Conservation (phyloP, 2,888 invertebrate species). For the Himalopsyche tibetana region DNA sequence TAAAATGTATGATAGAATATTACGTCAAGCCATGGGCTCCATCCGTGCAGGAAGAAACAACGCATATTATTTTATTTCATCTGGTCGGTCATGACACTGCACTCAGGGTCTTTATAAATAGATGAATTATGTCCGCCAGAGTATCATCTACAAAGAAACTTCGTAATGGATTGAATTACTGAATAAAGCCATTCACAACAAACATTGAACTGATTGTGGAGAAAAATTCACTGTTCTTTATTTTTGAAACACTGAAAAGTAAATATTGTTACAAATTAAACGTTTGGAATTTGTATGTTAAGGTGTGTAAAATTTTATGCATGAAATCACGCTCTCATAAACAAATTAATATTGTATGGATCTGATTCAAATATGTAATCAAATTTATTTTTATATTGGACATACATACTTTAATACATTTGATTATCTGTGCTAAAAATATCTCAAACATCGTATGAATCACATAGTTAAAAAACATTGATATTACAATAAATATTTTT, state of each 20-base stretch:
- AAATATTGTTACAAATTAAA: no score
- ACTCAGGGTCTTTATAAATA: slow-evolving; percentile 25
- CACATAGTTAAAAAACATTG: no score
- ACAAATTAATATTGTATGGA: no score
- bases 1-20: slow-evolving; percentile 22
- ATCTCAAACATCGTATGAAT: no score
- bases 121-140: slow-evolving; percentile 38
- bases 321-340: no score
- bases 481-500: no score
- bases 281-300: no score
- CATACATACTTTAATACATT: no score
- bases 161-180: slow-evolving; percentile 1
- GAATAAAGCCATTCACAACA: slow-evolving; percentile 7
- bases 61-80: slow-evolving; percentile 18
- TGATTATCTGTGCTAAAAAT: no score
- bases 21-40: neutral
- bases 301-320: no score
- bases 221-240: neutral
- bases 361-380: no score
- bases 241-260: neutral
- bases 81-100: slow-evolving; percentile 6
- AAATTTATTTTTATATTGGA: no score
- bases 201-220: neutral
- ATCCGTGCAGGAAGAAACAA: neutral
- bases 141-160: slow-evolving; percentile 15